Evolutionary conservation across 2,888 invertebrate genomes (phyloP), one percentile per base, ranked within the genome.

Genomic region (Drosophila cognata): DNA sequence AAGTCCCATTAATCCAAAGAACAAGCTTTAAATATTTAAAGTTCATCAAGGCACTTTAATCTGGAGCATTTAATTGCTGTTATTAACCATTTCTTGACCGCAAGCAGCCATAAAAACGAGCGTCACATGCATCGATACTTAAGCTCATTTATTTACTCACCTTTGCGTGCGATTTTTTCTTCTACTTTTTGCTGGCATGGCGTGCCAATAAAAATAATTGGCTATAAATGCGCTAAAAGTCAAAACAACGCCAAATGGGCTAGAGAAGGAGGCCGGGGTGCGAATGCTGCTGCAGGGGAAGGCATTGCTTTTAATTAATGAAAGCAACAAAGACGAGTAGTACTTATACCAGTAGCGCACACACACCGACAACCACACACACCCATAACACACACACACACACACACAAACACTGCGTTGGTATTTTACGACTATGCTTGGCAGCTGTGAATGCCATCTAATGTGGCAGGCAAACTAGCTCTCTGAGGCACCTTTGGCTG

Each of bases 191-290:
- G 21, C 38, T 48, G 38, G 38, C 33, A 28, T 74, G 57, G 64
- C 68, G 63, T 59, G 69, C 74, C 81, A 80, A 85, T 85, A 85
- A 83, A 85, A 85, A 89, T 85, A 85, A 85, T 85, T 85, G 90
- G 85, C 88, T 71, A 89, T 85, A 85, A 85, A 89, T 89, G 90
- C 81, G 84, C 90, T 70, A 76, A 70, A 78, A 85, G 84, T 88
- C 90, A 89, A 85, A 89, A 85, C 74, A 84, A 88, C 69, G 69
- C 74, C 83, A 88, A 84, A 75, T 71, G 64, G 28, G 18, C 8
- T 6, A 25, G 5, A 38, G 31, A 52, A 28, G 10, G 29, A 50
- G 60, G 38, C 43, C 16, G 63, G 48, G 50, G 51, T 52, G 55
- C 6, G 56, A 61, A 38, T 21, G 50, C 46, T 55, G 52, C 58